Conservation (phyloP, 2,797 vertebrate species). For the Lateolabrax maculatus region DNA sequence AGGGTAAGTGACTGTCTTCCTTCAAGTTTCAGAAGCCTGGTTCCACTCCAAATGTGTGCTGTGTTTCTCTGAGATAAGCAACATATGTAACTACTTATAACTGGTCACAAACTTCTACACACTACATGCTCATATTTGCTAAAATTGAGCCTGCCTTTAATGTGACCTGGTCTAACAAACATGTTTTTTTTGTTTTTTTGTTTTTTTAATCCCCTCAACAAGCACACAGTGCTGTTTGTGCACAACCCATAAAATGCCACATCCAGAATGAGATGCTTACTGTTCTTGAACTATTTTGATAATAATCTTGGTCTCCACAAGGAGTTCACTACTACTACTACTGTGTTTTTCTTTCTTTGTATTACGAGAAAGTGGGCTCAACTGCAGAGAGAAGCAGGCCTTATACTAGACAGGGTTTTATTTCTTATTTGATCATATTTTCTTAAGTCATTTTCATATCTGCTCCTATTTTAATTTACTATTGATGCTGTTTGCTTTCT, state of each 20-base stretch:
- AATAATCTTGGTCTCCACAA: background rate
- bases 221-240: background rate
- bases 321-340: no score
- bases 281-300: background rate
- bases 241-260: background rate
- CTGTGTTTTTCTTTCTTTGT: no score
- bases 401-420: background rate
- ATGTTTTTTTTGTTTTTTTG: no score
- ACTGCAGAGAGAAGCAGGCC: background rate
- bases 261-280: background rate
- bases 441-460: background rate
- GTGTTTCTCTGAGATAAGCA: constrained; percentile 9
- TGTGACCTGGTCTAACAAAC: background rate
- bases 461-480: background rate
- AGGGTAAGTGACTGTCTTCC: background rate
- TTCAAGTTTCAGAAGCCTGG: background rate
- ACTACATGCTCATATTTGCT: no score
- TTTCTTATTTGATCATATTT: background rate
- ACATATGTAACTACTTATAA: background rate
- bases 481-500: background rate
- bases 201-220: background rate
- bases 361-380: background rate
- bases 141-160: constrained; percentile 1
- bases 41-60: background rate
- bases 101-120: background rate